Evolutionary conservation across 2,888 invertebrate species (phyloP).

Genomic region (Gymnoscelis rufifasciata): DNA sequence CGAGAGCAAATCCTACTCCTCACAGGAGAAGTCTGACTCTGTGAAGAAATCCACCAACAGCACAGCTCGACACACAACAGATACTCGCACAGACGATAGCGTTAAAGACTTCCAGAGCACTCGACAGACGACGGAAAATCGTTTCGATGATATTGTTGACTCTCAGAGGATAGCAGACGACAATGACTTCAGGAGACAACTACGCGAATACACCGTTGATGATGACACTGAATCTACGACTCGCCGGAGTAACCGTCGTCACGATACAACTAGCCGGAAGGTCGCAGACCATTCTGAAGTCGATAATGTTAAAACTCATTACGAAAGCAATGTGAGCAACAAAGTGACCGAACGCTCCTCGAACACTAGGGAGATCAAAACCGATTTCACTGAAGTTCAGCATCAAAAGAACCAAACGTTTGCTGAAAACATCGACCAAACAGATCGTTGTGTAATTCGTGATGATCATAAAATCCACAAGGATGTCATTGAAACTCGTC

Average conservation of each 20-base stretch:
- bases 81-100: slow-evolving; percentile 32
- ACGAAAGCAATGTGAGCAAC: slow-evolving; percentile 22
- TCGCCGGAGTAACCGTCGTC: slow-evolving; percentile 18
- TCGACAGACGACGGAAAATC: slow-evolving; percentile 42
- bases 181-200: slow-evolving; percentile 48
- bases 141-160: slow-evolving; percentile 50
- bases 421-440: slow-evolving; percentile 36
- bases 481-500: slow-evolving; percentile 38
- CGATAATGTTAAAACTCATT: slow-evolving; percentile 27
- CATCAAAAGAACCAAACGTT: slow-evolving; percentile 26
- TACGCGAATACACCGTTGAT: slow-evolving; percentile 34
- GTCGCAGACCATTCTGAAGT: slow-evolving; percentile 29
- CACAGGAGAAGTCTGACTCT: slow-evolving; percentile 46
- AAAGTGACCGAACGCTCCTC: slow-evolving; percentile 30
- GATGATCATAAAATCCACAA: slow-evolving; percentile 29
- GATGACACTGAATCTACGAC: slow-evolving; percentile 33
- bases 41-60: slow-evolving; percentile 48
- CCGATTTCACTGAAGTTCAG: slow-evolving; percentile 28
- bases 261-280: slow-evolving; percentile 29
- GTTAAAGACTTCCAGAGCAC: slow-evolving; percentile 36
- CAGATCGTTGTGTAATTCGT: slow-evolving; percentile 29
- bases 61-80: slow-evolving; percentile 40
- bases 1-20: slow-evolving; percentile 51
- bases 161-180: slow-evolving; percentile 60
- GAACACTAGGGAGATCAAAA: slow-evolving; percentile 29